Percentiles rank a stretch among this genome's conserved stretches.
Conservation (phyloP, 2,888 invertebrate species). For the Trichopria drosophilae region DNA sequence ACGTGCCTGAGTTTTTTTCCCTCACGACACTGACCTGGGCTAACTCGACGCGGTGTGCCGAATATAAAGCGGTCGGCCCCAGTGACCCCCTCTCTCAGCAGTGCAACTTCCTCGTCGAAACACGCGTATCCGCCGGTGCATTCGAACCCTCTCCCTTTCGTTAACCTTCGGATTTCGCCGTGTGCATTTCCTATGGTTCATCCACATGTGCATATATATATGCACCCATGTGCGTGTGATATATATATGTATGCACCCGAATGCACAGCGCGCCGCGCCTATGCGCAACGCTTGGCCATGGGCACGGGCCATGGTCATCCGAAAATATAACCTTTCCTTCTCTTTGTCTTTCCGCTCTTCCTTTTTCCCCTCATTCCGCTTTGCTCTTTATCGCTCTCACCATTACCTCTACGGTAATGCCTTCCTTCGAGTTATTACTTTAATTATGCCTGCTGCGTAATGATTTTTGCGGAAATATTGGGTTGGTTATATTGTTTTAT, state of each 20-base stretch:
- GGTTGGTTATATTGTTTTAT: no score
- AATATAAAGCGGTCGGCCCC: conserved; percentile 53
- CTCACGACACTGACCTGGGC: conserved; percentile 58
- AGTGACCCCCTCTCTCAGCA: conserved; percentile 44
- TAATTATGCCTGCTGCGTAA: no score
- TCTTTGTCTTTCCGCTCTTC: conserved; percentile 32
- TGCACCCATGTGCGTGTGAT: no score
- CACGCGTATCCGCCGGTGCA: no score
- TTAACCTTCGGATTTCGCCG: no score
- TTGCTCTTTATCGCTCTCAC: conserved; percentile 33
- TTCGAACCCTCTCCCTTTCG: conserved; percentile 14
- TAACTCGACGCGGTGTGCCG: conserved; percentile 52
- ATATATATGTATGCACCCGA: conserved; percentile 23
- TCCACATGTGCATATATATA: no score
- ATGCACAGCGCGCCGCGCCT: conserved; percentile 42
- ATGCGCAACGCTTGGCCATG: conserved; percentile 42
- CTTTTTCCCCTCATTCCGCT: conserved; percentile 29
- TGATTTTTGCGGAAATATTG: no score
- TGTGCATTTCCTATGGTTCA: no score
- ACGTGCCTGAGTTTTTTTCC: conserved; percentile 34
- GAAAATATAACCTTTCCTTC: conserved; percentile 49
- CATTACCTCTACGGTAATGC: no score
- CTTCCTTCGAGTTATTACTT: no score
- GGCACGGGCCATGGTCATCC: conserved; percentile 57
- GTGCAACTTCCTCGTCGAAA: conserved; percentile 33